Base-by-base conservation (phyloP, 2,797 vertebrate species). In the Myotis pilosus region DNA sequence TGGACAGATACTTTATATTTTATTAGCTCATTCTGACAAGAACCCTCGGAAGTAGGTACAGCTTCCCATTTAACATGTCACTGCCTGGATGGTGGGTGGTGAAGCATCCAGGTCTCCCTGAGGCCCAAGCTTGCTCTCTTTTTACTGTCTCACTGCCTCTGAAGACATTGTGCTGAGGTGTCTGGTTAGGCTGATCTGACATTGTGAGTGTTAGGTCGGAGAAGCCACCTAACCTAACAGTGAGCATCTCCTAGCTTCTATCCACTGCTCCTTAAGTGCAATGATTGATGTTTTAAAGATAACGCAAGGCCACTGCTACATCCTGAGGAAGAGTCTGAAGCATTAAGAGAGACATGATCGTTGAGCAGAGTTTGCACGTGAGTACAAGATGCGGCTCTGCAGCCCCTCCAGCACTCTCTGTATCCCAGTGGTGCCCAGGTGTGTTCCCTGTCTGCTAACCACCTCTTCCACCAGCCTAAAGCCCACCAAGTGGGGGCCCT, bases 1-100 rank as follows among this genome's bases (percentile, higher is more conserved):
- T 92, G 38, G 22, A 20, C 5, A 47, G 71, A 22, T 66, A 12
- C 19, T 60, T 11, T 69, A 44, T 57, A 57, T 78, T 60, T 84
- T 72, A 75, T 68, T 89, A 72, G 51, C 22, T 93, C 12, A 60
- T 79, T 66, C 57, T 83, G 49, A 79, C 9, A 84, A 79, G 36
- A 71, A 71, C 15, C 15, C 17, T 22, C 30, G 53, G 36, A 87
- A 69, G 10, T 47, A 23, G 87, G 17, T 38, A 49, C 25, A 60
- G 1, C 6, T 79, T 22, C 72, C n/a, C 15, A 8, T 55, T 60
- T 62, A 7, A 33, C 41, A n/a, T 62, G 60, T 62, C 60, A 62
- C 60, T 28, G 41, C 17, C 7, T 13, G 55, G 6, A 3, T 30
- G 23, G 38, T 22, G 55, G 33, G 8, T 20, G 4, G 30, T 2